Conservation (phyloP, 2,113 vertebrate genomes). For the Salvelinus namaycush region DNA sequence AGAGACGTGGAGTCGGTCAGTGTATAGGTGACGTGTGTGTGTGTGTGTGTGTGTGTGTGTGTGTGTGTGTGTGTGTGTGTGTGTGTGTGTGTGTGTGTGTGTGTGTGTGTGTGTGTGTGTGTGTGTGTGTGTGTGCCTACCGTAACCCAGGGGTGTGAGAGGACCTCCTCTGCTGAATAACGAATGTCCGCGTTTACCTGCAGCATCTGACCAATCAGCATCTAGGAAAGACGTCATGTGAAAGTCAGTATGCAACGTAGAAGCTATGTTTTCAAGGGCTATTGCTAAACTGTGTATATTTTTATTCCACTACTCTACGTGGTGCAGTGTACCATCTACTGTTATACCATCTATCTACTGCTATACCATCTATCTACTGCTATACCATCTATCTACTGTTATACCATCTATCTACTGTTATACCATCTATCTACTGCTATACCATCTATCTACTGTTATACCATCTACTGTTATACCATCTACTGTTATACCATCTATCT, state of each 20-base stretch:
- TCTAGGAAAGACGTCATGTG: constrained; percentile 70
- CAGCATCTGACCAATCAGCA: constrained; percentile 95
- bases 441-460: too few species aligned
- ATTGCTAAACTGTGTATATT: not conserved
- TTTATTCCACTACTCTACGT: not conserved
- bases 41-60: constrained; percentile 7
- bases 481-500: too few species aligned
- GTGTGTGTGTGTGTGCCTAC: constrained; percentile 68
- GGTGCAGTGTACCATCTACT: not conserved
- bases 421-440: too few species aligned
- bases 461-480: too few species aligned
- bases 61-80: too few species aligned
- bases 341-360: too few species aligned
- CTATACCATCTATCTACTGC: too few species aligned
- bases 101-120: constrained; percentile 3
- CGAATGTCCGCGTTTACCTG: constrained; percentile 92
- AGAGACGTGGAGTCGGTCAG: not conserved
- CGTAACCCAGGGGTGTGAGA: constrained; percentile 95
- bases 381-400: too few species aligned
- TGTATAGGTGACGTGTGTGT: not conserved
- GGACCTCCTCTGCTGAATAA: constrained; percentile 91
- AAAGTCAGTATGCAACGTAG: not conserved
- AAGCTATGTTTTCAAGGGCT: not conserved
- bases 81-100: too few species aligned
- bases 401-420: too few species aligned